A percentile compares a stretch with the other conserved stretches of the same genome.
These are phyloP conservation scores for Zalophus californianus DNA, from an alignment of 2,797 vertebrate species.

Conservation along the genomic window DNA sequence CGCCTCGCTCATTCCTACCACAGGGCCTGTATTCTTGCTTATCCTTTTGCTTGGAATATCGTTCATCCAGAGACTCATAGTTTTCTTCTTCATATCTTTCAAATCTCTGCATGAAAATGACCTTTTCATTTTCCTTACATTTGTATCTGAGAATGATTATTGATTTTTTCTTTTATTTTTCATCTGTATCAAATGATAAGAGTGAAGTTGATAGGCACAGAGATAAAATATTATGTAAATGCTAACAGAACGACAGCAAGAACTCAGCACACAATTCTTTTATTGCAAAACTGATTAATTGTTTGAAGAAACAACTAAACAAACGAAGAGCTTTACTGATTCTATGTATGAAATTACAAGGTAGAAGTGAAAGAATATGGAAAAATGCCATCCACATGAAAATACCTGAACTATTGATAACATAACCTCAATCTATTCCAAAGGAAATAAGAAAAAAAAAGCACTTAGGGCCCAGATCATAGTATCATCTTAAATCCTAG, in stretches of 20 bases:
- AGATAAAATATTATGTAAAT: neutral
- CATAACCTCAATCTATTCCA: neutral
- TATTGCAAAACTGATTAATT: neutral
- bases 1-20: neutral
- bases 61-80: neutral
- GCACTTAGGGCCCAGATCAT: no score
- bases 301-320: neutral
- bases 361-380: neutral
- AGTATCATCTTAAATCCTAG: neutral
- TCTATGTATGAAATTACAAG: neutral
- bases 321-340: neutral
- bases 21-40: neutral
- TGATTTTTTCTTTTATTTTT: conserved; percentile 18
- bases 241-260: neutral
- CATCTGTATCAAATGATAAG: neutral
- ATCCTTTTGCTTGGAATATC: neutral
- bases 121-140: neutral
- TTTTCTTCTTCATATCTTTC: neutral
- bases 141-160: neutral
- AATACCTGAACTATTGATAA: neutral
- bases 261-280: neutral
- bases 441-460: neutral
- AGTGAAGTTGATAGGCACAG: neutral
- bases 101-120: neutral
- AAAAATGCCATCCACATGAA: neutral